Evolutionary conservation across 2,888 invertebrate genomes (phyloP), one percentile per base, ranked within the genome.

Genomic region (Nipponacmea schrenckii): DNA sequence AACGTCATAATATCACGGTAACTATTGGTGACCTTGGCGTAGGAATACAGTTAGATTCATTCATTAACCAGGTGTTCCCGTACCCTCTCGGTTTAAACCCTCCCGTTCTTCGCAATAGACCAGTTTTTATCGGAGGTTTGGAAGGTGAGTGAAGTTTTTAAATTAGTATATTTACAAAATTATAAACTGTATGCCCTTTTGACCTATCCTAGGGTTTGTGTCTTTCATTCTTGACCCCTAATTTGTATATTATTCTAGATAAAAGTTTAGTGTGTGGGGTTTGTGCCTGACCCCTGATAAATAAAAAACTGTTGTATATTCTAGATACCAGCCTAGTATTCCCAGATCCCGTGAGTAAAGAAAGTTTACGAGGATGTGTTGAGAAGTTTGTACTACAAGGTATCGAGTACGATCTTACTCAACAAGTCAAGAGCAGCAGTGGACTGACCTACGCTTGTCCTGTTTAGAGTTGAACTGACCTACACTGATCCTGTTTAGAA

Each of bases 351-450:
- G 56, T 56, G 10, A 56, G 56, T 56, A 14, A 24, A 24, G 56
- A 56, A 14, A 69, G 68, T 45, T 15, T 69, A 48, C 63, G 48
- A 46, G 68, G 68, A 10, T 69, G 68, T 63, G 63, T 69, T 24
- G 46, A 69, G 46, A 63, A 17, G 15, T 39, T 69, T 15, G 44
- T 44, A 3, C 8, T 69, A 24, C 62, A 63, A 12, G 45, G 63
- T 7, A 46, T 45, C 8, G 26, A 24, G 10, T 17, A 44, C 5
- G 68, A 69, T 15, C 68, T 56, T 24, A 56, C 56, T 24, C 10
- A 56, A 14, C 20, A 56, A 15, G 12, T 56, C 2, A 56, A 56
- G 24, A 56, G 56, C 15, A 56, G 56, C 24, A 56, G 24, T 24
- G 56, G 56, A 24, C 14, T 56, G 24, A 56, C 56, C 20, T 56